Evolutionary conservation across 2,888 invertebrate genomes (phyloP), one percentile per base, ranked within the genome.

Genomic region (Ophion ventricosus): DNA sequence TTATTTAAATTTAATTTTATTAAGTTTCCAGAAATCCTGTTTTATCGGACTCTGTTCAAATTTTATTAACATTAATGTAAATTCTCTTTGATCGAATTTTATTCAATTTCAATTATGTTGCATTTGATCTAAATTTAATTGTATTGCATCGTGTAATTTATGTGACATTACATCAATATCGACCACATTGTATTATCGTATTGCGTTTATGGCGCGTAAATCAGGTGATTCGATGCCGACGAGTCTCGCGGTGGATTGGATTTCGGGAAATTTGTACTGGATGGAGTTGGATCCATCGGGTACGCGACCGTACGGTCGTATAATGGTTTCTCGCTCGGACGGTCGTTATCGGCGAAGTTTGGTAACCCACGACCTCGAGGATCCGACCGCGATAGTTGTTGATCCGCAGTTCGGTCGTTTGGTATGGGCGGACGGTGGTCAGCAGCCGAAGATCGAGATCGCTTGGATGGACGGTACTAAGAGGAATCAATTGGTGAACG

Each of bases 381-480:
- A 96, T 88, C 99, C 99, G 0, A 97, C 98, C 0, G 97, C 98
- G 0, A 94, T 99, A 25, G 98, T 96, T 0, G 95, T 99, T 0
- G 98, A 99, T 94, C 98, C 98, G 0, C 96, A 97, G 88, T 93
- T 96, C 83, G 98, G 99, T 0, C 94, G 96, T 87, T 96, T 99
- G 95, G 98, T 97, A 94, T 99, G 99, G 98, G 96, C 98, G 0
- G 99, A 99, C 93, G 97, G 97, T 0, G 98, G 99, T 5, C 96
- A 96, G 0, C 96, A 96, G 2, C 98, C 98, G 0, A 99, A 98
- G 93, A 98, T 99, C 85, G 99, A 99, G 93, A 96, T 96, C 3
- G 96, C 98, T 1, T 99, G 99, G 98, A 98, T 99, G 98, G 99
- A 99, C 91, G 99, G 99, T 0, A 97, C 97, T 0, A 97, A 98